These are phyloP conservation scores for Andrena haemorrhoa DNA, from an alignment of 2,888 invertebrate species.

Conservation along the genomic window DNA sequence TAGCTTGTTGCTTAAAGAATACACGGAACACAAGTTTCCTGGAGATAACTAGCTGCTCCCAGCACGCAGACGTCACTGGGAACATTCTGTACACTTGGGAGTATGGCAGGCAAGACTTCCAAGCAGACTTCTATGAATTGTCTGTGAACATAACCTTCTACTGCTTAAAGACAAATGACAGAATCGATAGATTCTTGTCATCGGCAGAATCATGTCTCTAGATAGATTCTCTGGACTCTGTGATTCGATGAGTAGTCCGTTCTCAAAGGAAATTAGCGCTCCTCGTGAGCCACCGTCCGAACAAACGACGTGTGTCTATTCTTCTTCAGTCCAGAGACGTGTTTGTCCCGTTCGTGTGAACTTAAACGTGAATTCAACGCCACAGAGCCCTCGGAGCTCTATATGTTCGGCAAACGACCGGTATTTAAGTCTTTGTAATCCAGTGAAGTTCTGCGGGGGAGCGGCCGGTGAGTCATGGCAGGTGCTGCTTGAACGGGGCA, in stretches of 20 bases:
- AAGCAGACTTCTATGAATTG: too few relatives aligned
- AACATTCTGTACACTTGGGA: too few relatives aligned
- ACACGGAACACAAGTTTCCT: too few relatives aligned
- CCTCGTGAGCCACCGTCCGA: slow-evolving; percentile 76
- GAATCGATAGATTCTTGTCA: slow-evolving; percentile 11
- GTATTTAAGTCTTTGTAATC: slow-evolving; percentile 84
- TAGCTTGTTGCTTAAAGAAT: too few relatives aligned
- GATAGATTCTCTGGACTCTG: too few relatives aligned
- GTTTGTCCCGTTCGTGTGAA: slow-evolving; percentile 63
- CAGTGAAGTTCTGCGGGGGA: slow-evolving; percentile 82
- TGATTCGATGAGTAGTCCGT: neutral
- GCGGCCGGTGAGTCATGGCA: slow-evolving; percentile 83
- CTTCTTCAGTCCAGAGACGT: slow-evolving; percentile 54
- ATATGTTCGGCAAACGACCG: slow-evolving; percentile 78
- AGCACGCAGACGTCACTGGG: too few relatives aligned
- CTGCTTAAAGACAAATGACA: neutral
- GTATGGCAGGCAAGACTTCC: too few relatives aligned
- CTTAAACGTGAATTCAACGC: slow-evolving; percentile 59
- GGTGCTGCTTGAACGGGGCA: slow-evolving; percentile 72
- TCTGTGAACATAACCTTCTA: too few relatives aligned
- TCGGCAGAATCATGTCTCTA: neutral
- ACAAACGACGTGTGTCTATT: slow-evolving; percentile 69
- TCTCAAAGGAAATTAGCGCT: slow-evolving; percentile 66
- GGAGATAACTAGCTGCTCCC: too few relatives aligned
- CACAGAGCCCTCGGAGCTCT: slow-evolving; percentile 70